Evolutionary conservation across 2,888 invertebrate species (phyloP).

Genomic region (Chouioia cunea): DNA sequence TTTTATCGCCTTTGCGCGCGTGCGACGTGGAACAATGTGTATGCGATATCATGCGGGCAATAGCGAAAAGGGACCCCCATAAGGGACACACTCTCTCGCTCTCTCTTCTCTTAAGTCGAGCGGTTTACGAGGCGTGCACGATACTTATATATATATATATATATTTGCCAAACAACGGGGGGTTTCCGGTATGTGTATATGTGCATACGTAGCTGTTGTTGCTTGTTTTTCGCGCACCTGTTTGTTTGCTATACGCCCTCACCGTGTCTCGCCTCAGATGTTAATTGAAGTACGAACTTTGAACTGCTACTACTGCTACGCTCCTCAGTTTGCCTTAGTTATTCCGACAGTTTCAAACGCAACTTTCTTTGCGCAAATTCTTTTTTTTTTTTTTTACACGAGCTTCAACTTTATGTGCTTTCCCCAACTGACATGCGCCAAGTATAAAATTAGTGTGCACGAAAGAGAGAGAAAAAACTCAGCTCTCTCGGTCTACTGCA

Average conservation of each 20-base stretch:
- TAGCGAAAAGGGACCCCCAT: not conserved
- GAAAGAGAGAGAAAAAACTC: too few species aligned
- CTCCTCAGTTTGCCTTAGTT: too few species aligned
- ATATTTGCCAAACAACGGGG: slow-evolving; percentile 27
- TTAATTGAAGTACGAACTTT: slow-evolving; percentile 15
- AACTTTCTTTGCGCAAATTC: too few species aligned
- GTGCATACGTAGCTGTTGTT: not conserved
- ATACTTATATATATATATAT: not conserved
- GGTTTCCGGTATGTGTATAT: not conserved
- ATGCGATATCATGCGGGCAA: slow-evolving; percentile 19
- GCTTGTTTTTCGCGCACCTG: slow-evolving; percentile 26
- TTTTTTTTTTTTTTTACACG: too few species aligned
- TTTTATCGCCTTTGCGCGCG: not conserved
- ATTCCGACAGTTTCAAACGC: too few species aligned
- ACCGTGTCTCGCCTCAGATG: not conserved
- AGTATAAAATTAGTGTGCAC: too few species aligned
- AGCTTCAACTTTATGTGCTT: too few species aligned
- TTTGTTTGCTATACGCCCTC: slow-evolving; percentile 6
- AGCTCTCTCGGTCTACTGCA: too few species aligned
- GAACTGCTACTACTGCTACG: too few species aligned
- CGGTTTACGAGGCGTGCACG: slow-evolving; percentile 19
- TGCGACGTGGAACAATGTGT: slow-evolving; percentile 33
- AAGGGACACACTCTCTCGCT: too few species aligned
- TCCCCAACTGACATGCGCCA: too few species aligned
- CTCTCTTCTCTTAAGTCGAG: not conserved